Conservation (phyloP, 23 tunicate species). For the Trididemnum miniatum region DNA sequence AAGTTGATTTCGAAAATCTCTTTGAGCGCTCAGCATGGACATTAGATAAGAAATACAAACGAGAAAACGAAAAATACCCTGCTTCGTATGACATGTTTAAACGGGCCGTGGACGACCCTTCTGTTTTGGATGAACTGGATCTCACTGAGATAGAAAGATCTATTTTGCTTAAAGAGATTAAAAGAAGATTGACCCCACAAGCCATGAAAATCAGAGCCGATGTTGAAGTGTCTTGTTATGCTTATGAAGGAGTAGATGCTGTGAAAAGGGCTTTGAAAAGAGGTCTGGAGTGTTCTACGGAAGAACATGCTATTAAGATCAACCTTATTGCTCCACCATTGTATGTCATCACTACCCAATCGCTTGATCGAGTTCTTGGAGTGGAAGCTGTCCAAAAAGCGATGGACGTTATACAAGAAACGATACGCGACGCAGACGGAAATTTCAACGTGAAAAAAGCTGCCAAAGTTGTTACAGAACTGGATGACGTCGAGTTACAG, state of each 20-base stretch:
- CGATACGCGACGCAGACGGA: constrained; percentile 74
- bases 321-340: constrained; percentile 96
- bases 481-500: constrained; percentile 82
- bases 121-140: constrained; percentile 74
- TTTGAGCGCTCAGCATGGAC: constrained; percentile 90
- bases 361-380: constrained; percentile 77
- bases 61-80: constrained; percentile 74
- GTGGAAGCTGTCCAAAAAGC: constrained; percentile 64
- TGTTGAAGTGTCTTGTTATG: constrained; percentile 93
- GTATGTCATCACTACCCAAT: constrained; percentile 89
- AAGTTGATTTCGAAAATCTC: constrained; percentile 90
- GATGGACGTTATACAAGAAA: constrained; percentile 62
- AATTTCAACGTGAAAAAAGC: constrained; percentile 85
- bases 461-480: constrained; percentile 86
- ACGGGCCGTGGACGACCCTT: constrained; percentile 80
- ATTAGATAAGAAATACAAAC: constrained; percentile 69
- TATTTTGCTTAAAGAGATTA: constrained; percentile 79
- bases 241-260: constrained; percentile 99
- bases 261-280: constrained; percentile 81
- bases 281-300: constrained; percentile 92
- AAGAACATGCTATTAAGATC: constrained; percentile 86
- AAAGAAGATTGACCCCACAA: constrained; percentile 92
- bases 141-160: constrained; percentile 47
- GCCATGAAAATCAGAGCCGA: constrained; percentile 96
- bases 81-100: constrained; percentile 93